A percentile compares a stretch with the other conserved stretches of the same genome.
Conservation (phyloP, 2,113 vertebrate species). For the Vimba vimba region DNA sequence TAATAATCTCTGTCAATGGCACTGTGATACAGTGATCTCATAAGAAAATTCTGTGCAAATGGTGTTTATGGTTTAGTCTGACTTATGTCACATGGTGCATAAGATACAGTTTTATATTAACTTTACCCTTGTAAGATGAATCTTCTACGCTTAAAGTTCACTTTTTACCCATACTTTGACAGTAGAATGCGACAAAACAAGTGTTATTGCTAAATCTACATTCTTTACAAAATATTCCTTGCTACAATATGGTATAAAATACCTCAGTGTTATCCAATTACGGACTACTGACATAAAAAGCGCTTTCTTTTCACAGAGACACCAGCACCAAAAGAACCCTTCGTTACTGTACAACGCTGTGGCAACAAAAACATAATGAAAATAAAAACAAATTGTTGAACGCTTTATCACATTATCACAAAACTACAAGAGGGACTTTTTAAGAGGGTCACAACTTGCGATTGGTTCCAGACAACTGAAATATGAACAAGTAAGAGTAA, state of each 20-base stretch:
- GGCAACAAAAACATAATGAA: slow-evolving; percentile 51
- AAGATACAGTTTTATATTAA: slow-evolving; percentile 45
- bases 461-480: slow-evolving; percentile 56
- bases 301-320: slow-evolving; percentile 65
- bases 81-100: slow-evolving; percentile 62
- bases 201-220: slow-evolving; percentile 81
- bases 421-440: slow-evolving; percentile 56
- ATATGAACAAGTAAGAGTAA: slow-evolving; percentile 59
- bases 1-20: slow-evolving; percentile 63
- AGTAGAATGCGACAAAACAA: slow-evolving; percentile 59
- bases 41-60: slow-evolving; percentile 41
- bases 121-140: slow-evolving; percentile 24
- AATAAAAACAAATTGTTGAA: slow-evolving; percentile 32
- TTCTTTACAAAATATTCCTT: slow-evolving; percentile 72
- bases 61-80: slow-evolving; percentile 57
- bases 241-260: slow-evolving; percentile 78
- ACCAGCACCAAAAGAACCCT: slow-evolving; percentile 73
- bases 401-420: slow-evolving; percentile 58
- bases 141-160: not conserved
- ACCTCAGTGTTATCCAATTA: slow-evolving; percentile 68
- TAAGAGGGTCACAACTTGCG: slow-evolving; percentile 55
- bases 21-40: slow-evolving; percentile 47
- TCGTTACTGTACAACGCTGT: slow-evolving; percentile 69
- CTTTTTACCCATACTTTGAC: slow-evolving; percentile 27
- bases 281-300: slow-evolving; percentile 61